Evolutionary conservation across 2,888 invertebrate genomes (phyloP).

Genomic region (Campoplex nolae): DNA sequence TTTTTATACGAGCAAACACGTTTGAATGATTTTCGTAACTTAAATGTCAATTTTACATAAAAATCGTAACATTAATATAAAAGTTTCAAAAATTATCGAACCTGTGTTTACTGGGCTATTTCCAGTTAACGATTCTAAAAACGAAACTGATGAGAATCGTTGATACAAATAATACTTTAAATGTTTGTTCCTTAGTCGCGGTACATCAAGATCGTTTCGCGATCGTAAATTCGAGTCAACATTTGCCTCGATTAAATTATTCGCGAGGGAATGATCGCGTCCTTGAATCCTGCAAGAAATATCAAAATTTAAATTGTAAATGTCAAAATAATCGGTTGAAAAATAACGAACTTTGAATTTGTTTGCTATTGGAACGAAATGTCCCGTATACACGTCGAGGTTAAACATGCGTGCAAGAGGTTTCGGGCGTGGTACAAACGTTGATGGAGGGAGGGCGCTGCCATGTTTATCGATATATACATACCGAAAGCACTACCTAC

Average conservation of each 20-base stretch:
- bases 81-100: neutral
- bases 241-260: neutral
- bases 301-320: neutral
- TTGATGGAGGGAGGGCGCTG: constrained; percentile 7
- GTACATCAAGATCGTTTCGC: too few species aligned
- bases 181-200: too few species aligned
- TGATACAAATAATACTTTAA: too few species aligned
- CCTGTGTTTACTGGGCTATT: too few species aligned
- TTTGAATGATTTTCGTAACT: too few species aligned
- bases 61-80: too few species aligned
- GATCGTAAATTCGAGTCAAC: too few species aligned
- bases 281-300: neutral
- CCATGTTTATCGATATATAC: constrained; percentile 8
- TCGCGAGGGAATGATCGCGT: neutral
- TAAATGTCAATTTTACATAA: too few species aligned
- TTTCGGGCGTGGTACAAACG: constrained; percentile 3
- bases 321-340: neutral
- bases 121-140: too few species aligned
- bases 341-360: neutral
- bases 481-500: neutral
- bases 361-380: neutral
- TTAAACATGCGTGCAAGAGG: neutral
- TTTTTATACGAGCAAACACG: neutral
- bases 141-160: too few species aligned
- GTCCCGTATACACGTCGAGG: neutral